Evolutionary conservation across 2,888 invertebrate species (phyloP).

Genomic region (Drosophila monieri): DNA sequence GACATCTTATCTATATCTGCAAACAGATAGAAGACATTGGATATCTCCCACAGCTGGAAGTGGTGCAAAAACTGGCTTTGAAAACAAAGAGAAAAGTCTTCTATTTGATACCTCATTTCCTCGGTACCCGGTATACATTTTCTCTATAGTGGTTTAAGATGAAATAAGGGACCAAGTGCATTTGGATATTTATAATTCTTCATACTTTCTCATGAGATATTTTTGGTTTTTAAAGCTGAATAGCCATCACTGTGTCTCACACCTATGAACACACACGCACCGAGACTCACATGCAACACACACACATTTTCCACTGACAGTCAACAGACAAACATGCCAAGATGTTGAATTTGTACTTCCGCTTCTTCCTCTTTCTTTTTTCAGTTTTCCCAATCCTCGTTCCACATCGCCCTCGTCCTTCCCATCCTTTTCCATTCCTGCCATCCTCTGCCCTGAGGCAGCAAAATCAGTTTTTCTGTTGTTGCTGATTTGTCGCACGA

Average conservation of each 20-base stretch:
- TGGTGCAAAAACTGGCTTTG: neutral
- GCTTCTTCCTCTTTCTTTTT: slow-evolving; percentile 43
- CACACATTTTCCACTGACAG: slow-evolving; percentile 30
- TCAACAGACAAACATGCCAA: slow-evolving; percentile 53
- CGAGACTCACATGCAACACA: slow-evolving; percentile 1
- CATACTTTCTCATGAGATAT: too few relatives aligned
- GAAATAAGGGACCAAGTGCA: too few relatives aligned
- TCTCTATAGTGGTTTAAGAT: too few relatives aligned
- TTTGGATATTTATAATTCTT: too few relatives aligned
- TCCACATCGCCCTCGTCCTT: neutral
- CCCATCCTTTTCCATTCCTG: neutral
- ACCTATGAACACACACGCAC: slow-evolving; percentile 13
- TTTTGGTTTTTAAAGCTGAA: slow-evolving; percentile 4
- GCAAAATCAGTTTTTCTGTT: slow-evolving; percentile 47
- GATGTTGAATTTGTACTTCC: slow-evolving; percentile 67
- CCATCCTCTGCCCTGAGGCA: slow-evolving; percentile 25
- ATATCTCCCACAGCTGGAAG: slow-evolving; percentile 12
- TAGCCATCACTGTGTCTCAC: neutral
- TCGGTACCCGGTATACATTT: too few relatives aligned
- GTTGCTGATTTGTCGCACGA: slow-evolving; percentile 72
- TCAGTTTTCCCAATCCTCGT: slow-evolving; percentile 3
- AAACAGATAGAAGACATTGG: slow-evolving; percentile 60
- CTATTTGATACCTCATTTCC: too few relatives aligned
- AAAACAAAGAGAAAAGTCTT: too few relatives aligned
- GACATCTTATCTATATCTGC: slow-evolving; percentile 63